phyloP scores from a whole-genome alignment of 2,888 invertebrate genomes.

The Drosophila pseudotakahashii region DNA sequence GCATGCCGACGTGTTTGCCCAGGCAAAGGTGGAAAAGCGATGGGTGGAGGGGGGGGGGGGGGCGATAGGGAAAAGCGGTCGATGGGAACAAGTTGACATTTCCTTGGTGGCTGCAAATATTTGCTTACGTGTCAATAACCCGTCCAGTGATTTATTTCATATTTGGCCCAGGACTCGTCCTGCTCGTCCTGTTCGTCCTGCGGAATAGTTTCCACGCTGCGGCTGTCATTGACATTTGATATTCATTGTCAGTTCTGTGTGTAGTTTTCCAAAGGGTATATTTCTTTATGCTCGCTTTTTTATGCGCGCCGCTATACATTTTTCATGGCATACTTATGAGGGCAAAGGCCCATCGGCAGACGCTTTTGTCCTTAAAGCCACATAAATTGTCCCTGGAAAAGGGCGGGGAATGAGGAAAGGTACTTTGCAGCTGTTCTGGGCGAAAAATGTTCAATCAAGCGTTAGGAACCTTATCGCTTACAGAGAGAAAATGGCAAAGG shows the following conservation, averaged over 20 bases:
- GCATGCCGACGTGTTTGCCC: conserved; percentile 55
- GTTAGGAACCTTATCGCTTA: conserved; percentile 53
- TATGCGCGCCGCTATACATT: conserved; percentile 47
- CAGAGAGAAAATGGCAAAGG: conserved; percentile 14
- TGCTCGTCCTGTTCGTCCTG: conserved; percentile 29
- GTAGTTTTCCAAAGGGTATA: conserved; percentile 37
- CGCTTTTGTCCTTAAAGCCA: conserved; percentile 62
- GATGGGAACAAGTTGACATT: conserved; percentile 55
- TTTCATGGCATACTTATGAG: conserved; percentile 75
- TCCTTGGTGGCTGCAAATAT: conserved; percentile 61
- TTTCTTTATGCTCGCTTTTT: conserved; percentile 26
- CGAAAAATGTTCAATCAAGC: conserved; percentile 69
- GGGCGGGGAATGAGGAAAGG: conserved; percentile 23
- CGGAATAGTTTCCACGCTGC: conserved; percentile 49
- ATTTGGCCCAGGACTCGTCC: conserved; percentile 61
- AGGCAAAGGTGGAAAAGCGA: conserved; percentile 14
- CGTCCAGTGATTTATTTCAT: conserved; percentile 79
- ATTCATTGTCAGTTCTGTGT: conserved; percentile 59
- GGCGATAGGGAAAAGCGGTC: conserved; percentile 25
- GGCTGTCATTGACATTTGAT: conserved; percentile 76
- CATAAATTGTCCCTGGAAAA: conserved; percentile 52
- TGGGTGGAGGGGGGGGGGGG: not conserved
- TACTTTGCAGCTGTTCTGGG: conserved; percentile 39
- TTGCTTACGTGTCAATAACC: conserved; percentile 79
- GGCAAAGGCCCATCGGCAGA: conserved; percentile 53